A percentile compares a stretch with the other conserved stretches of the same genome.
Conservation (phyloP, 2,113 vertebrate genomes). For the Scomber colias region DNA sequence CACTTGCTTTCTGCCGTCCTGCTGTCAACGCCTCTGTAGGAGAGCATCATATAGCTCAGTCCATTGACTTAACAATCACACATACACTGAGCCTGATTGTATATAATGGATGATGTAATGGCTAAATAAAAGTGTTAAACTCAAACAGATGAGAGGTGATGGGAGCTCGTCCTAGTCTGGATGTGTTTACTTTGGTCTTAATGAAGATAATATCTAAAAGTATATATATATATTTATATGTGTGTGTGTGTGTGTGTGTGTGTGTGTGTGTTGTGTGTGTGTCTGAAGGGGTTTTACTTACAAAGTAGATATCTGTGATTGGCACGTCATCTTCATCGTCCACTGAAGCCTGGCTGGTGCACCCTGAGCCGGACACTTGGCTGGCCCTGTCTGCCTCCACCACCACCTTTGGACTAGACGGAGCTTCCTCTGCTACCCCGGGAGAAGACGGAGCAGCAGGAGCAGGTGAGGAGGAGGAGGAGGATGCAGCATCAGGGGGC, state of each 20-base stretch:
- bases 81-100: background rate
- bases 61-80: background rate
- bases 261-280: conserved; percentile 10
- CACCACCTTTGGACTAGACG: conserved; percentile 67
- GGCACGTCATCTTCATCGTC: conserved; percentile 93
- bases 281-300: conserved; percentile 76
- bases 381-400: conserved; percentile 89
- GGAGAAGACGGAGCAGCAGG: conserved; percentile 67
- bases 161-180: conserved; percentile 9
- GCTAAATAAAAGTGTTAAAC: conserved; percentile 28
- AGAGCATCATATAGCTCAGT: conserved; percentile 51
- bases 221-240: background rate
- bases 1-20: conserved; percentile 23
- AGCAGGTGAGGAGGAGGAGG: conserved; percentile 52
- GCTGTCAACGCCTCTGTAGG: conserved; percentile 65
- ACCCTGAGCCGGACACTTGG: conserved; percentile 92
- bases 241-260: background rate
- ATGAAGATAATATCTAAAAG: background rate
- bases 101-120: conserved; percentile 11
- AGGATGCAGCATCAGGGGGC: conserved; percentile 46
- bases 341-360: conserved; percentile 94
- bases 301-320: conserved; percentile 96
- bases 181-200: background rate
- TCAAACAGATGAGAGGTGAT: conserved; percentile 28
- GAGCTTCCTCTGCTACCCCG: conserved; percentile 42